Percentiles rank a stretch among this genome's conserved stretches.
Evolutionary conservation across 2,888 invertebrate species (phyloP).

Genomic region (Athalia circularis): DNA sequence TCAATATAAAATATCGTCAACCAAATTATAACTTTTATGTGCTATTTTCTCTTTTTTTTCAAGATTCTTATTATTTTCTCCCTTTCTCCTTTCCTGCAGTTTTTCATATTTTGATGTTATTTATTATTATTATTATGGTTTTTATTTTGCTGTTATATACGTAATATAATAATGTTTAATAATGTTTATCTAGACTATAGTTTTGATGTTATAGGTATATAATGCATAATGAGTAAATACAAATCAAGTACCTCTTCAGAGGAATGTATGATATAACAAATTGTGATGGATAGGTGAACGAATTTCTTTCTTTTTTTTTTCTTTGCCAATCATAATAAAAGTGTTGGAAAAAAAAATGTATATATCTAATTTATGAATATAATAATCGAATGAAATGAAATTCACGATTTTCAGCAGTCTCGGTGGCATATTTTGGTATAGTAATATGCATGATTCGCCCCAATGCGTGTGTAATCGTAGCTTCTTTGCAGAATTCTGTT

Average conservation of each 20-base stretch:
- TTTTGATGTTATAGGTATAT: too few species aligned
- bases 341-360: too few species aligned
- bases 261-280: neutral
- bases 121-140: too few species aligned
- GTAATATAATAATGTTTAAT: too few species aligned
- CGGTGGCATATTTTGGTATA: slow-evolving; percentile 11
- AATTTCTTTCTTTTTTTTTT: neutral
- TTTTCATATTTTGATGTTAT: too few species aligned
- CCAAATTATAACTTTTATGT: slow-evolving; percentile 32
- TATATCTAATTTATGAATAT: too few species aligned
- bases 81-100: too few species aligned
- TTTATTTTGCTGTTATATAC: too few species aligned
- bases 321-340: too few species aligned
- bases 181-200: too few species aligned
- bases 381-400: neutral
- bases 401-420: slow-evolving; percentile 4
- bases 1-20: slow-evolving; percentile 52
- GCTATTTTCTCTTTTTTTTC: slow-evolving; percentile 11
- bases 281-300: neutral
- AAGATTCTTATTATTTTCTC: neutral
- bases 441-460: slow-evolving; percentile 41
- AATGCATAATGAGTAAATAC: too few species aligned
- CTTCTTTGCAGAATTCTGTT: slow-evolving; percentile 3
- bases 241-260: too few species aligned
- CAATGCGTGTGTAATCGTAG: neutral